Base-by-base conservation (phyloP, 1,140 invertebrate species). In the Cyclargus thomasi region DNA sequence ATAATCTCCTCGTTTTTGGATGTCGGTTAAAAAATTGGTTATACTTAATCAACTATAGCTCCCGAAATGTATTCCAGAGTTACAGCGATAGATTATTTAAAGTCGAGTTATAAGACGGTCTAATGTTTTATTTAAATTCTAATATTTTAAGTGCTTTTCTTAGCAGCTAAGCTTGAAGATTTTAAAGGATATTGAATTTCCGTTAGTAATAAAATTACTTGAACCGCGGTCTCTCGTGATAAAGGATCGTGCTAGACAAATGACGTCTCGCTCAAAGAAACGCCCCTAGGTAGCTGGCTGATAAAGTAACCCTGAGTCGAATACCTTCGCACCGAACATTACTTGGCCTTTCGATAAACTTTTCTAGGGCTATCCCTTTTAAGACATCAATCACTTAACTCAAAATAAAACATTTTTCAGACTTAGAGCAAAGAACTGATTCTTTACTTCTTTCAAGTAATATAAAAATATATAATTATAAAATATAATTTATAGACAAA, bases 261-360 rank as follows among this genome's bases (percentile, higher is more conserved):
- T 59, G 55, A 59, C 55, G 18, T 10, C 55, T 59, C 55, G 55
- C 55, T 59, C 53, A n/a, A 59, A 21, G 55, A 59, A 59, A 59
- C 55, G 55, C 17, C 18, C 11, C 55, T 11, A 59, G 55, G 55
- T 59, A 59, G 55, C 55, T 21, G 55, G 55, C 55, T 21, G 55
- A 20, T 59, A 59, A 59, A 59, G 11, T 59, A 59, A 20, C 17
- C 18, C 55, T 20, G 18, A 59, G 55, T 18, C 55, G 20, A 59
- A 59, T 59, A 59, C 55, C 53, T 55, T 59, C 21, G 55, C 20
- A 59, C 55, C 20, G 55, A 59, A 59, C 18, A 59, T 59, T 59
- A 59, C 55, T 59, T 55, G 53, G n/a, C 53, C 53, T 55, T 17
- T 21, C 55, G 55, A 59, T 59, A 59, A 59, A 6, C 18, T 21